Conservation (phyloP, 2,113 vertebrate genomes). For the Podocnemis expansa region DNA sequence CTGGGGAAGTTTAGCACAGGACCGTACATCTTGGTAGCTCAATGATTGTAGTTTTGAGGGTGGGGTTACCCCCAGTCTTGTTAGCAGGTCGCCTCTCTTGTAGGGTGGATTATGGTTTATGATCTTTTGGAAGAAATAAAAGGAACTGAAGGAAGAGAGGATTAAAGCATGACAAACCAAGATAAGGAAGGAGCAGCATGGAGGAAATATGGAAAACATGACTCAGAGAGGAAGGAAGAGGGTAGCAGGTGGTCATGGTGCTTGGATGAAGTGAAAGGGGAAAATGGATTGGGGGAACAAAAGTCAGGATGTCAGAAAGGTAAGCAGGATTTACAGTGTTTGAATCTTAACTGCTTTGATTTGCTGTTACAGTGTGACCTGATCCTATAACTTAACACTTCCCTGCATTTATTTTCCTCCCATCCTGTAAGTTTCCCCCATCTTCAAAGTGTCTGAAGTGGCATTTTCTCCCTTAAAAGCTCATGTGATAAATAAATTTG, state of each 20-base stretch:
- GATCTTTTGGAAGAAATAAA: neutral
- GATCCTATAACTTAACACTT: too few relatives aligned
- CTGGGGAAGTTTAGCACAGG: neutral
- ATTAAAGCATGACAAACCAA: neutral
- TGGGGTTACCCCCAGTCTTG: too few relatives aligned
- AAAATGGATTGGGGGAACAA: neutral
- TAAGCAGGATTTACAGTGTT: neutral
- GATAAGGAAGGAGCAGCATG: neutral
- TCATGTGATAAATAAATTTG: too few relatives aligned
- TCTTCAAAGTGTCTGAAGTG: too few relatives aligned
- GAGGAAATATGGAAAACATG: neutral
- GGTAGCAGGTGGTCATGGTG: too few relatives aligned
- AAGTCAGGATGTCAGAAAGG: neutral
- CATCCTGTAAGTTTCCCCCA: too few relatives aligned
- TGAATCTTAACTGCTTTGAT: too few relatives aligned
- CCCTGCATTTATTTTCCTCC: too few relatives aligned
- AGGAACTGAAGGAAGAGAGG: neutral
- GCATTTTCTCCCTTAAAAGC: too few relatives aligned
- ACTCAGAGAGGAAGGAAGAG: neutral
- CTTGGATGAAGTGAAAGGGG: neutral
- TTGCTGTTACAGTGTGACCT: too few relatives aligned
- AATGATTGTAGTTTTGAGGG: neutral
- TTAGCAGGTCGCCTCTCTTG: neutral
- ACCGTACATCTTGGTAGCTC: neutral
- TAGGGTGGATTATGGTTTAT: neutral